These are phyloP conservation scores for Toxotes jaculatrix DNA, from an alignment of 2,113 vertebrate species.

Conservation along the genomic window DNA sequence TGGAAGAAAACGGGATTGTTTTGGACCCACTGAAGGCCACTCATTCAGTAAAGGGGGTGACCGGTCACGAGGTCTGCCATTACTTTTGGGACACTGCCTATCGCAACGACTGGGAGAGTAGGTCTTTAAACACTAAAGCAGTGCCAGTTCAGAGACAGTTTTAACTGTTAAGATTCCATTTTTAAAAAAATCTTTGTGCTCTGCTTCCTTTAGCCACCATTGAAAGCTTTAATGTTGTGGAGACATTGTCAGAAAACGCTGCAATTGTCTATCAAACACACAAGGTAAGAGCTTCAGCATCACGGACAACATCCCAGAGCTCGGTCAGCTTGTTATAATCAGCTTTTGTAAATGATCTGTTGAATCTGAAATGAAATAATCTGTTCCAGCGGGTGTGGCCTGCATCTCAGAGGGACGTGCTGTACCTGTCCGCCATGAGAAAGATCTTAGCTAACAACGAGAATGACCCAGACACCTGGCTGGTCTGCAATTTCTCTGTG, in stretches of 20 bases:
- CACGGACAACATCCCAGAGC: not conserved
- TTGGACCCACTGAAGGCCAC: constrained; percentile 98
- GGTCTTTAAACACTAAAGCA: constrained; percentile 54
- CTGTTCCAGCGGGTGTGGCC: constrained; percentile 94
- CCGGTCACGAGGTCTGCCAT: constrained; percentile 96
- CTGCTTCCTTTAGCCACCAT: constrained; percentile 88
- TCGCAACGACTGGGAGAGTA: constrained; percentile 99
- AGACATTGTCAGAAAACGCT: constrained; percentile 93
- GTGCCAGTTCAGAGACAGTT: fast-evolving
- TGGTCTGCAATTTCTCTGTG: constrained; percentile 98
- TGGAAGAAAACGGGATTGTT: constrained; percentile 97
- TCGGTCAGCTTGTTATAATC: not conserved
- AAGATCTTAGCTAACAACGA: constrained; percentile 92
- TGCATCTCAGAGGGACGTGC: constrained; percentile 95
- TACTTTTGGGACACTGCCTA: constrained; percentile 97
- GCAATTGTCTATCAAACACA: constrained; percentile 94
- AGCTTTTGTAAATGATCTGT: not conserved
- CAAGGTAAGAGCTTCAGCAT: constrained; percentile 86
- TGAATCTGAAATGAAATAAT: not conserved
- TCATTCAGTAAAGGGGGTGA: constrained; percentile 94
- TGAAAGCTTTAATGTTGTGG: constrained; percentile 96
- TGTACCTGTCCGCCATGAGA: constrained; percentile 95
- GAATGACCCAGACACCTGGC: constrained; percentile 97
- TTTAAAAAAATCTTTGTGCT: not conserved
- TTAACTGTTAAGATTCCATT: not conserved